These are phyloP conservation scores for Epinephelus lanceolatus DNA, from an alignment of 2,113 vertebrate genomes.

Conservation along the genomic window DNA sequence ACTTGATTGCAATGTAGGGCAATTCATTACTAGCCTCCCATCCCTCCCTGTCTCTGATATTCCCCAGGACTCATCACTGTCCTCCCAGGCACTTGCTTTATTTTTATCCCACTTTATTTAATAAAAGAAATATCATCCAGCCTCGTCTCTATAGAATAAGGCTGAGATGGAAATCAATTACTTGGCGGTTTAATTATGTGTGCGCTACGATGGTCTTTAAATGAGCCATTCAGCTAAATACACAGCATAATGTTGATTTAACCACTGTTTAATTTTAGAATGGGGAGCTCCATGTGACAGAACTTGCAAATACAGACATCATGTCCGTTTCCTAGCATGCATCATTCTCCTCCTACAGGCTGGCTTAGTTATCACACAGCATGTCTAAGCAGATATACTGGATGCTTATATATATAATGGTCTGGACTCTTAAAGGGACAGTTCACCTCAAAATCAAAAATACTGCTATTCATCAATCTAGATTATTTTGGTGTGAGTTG, in stretches of 20 bases:
- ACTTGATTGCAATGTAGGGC: conserved; percentile 37
- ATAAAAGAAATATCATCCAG: conserved; percentile 49
- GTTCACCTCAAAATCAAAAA: too few relatives aligned
- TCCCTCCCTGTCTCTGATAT: conserved; percentile 25
- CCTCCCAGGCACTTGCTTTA: conserved; percentile 45
- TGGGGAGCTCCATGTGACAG: conserved; percentile 29
- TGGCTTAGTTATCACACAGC: conserved; percentile 27
- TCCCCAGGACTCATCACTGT: conserved; percentile 50
- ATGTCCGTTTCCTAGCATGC: conserved; percentile 32
- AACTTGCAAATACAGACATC: conserved; percentile 41
- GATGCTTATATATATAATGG: background rate
- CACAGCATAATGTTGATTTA: conserved; percentile 68
- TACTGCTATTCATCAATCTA: too few relatives aligned
- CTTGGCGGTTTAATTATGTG: conserved; percentile 67
- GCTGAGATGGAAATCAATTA: conserved; percentile 69
- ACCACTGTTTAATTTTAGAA: conserved; percentile 61
- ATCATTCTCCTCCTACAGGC: conserved; percentile 28
- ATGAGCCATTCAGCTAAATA: conserved; percentile 59
- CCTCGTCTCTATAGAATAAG: conserved; percentile 60
- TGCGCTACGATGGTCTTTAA: conserved; percentile 56
- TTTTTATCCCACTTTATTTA: conserved; percentile 63
- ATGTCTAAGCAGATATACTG: conserved; percentile 25
- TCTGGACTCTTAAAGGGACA: background rate
- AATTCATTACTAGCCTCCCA: conserved; percentile 43
- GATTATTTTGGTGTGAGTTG: too few relatives aligned